Conservation (phyloP, 2,888 invertebrate species). For the Meghimatium bilineatum region DNA sequence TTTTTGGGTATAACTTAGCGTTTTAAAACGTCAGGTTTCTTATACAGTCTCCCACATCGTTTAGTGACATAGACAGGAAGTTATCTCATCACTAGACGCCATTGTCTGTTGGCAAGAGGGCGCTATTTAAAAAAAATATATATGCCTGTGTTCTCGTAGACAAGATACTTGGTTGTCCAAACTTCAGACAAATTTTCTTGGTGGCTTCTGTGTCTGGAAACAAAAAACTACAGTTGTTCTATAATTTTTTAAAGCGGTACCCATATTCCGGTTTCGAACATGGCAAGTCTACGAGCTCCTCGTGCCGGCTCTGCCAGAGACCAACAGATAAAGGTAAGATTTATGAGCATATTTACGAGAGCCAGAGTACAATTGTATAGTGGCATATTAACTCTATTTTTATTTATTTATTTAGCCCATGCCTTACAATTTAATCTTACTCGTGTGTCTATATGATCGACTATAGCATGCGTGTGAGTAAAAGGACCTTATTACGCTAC, state of each 20-base stretch:
- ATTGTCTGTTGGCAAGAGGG: too few relatives aligned
- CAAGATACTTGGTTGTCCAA: neutral
- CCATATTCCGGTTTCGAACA: neutral
- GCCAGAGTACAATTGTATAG: too few relatives aligned
- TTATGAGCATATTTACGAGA: too few relatives aligned
- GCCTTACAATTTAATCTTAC: too few relatives aligned
- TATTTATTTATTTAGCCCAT: too few relatives aligned
- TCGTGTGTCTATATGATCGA: too few relatives aligned
- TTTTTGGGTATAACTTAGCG: conserved; percentile 4
- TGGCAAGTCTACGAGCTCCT: conserved; percentile 41
- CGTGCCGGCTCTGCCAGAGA: conserved; percentile 42
- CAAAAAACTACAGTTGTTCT: neutral
- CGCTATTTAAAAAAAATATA: neutral
- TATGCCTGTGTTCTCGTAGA: neutral
- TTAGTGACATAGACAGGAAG: neutral
- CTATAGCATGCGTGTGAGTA: too few relatives aligned
- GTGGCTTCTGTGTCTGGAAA: neutral
- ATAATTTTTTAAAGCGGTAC: neutral
- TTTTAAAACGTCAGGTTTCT: neutral
- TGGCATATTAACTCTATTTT: too few relatives aligned
- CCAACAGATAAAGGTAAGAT: conserved; percentile 39
- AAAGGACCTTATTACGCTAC: too few relatives aligned
- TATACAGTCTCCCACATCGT: neutral
- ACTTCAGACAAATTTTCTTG: neutral
- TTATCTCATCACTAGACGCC: neutral